Conservation (phyloP, 2,888 invertebrate species). For the Drosophila paranaensis region DNA sequence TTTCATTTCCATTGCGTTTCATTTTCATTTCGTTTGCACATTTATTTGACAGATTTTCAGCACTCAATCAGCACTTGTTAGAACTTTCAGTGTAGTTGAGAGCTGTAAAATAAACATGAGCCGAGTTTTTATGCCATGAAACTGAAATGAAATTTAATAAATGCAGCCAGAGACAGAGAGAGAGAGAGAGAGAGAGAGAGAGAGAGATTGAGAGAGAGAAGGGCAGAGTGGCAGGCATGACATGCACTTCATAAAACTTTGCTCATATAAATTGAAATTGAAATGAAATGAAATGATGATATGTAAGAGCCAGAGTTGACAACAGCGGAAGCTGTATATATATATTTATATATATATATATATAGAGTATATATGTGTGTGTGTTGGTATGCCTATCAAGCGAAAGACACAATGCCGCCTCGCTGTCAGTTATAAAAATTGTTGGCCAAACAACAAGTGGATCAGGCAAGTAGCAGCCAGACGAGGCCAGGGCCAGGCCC, state of each 20-base stretch:
- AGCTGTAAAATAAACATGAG: slow-evolving; percentile 76
- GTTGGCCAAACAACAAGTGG: slow-evolving; percentile 76
- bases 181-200: not conserved
- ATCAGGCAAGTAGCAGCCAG: slow-evolving; percentile 26
- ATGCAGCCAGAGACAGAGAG: slow-evolving; percentile 38
- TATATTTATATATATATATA: slow-evolving; percentile 6
- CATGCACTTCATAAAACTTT: slow-evolving; percentile 80
- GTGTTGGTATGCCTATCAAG: slow-evolving; percentile 45
- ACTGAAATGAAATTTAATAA: slow-evolving; percentile 77
- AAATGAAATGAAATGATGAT: slow-evolving; percentile 69
- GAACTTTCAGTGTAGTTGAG: slow-evolving; percentile 71
- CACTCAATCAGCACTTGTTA: slow-evolving; percentile 78
- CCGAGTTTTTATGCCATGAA: slow-evolving; percentile 50
- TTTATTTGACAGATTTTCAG: slow-evolving; percentile 75
- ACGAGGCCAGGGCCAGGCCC: not conserved
- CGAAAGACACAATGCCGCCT: slow-evolving; percentile 33
- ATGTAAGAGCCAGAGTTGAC: slow-evolving; percentile 58
- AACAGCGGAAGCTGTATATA: slow-evolving; percentile 35
- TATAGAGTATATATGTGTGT: not conserved
- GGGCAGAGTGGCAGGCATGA: slow-evolving; percentile 54
- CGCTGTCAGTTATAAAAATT: slow-evolving; percentile 40
- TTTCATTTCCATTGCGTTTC: slow-evolving; percentile 17
- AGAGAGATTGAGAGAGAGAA: not conserved
- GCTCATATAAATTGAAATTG: slow-evolving; percentile 79
- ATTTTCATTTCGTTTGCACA: slow-evolving; percentile 27